A percentile compares a stretch with the other conserved stretches of the same genome.
phyloP scores from a whole-genome alignment of 2,113 vertebrate species.

The Lanius ludovicianus region DNA sequence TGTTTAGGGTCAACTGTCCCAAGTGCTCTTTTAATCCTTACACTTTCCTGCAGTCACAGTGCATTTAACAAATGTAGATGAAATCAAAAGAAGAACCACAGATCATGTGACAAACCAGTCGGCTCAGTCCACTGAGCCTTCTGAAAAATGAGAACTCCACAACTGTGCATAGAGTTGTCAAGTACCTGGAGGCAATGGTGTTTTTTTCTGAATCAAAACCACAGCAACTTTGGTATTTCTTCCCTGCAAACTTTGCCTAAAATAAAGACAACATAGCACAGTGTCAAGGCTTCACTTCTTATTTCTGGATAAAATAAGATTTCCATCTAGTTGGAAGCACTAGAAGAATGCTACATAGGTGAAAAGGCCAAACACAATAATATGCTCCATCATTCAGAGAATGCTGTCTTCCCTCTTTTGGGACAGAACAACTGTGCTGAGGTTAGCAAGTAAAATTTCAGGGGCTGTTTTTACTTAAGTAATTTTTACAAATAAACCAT shows the following conservation, averaged over 20 bases:
- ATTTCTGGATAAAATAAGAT: not conserved
- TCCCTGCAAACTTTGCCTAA: conserved; percentile 94
- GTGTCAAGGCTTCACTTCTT: not conserved
- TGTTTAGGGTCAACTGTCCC: not conserved
- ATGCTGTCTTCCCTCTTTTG: not conserved
- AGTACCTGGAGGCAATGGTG: conserved; percentile 95
- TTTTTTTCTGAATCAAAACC: conserved; percentile 98
- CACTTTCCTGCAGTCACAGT: not conserved
- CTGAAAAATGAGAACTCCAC: not conserved
- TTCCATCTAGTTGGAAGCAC: not conserved
- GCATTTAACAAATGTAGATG: not conserved
- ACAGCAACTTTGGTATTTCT: conserved; percentile 98
- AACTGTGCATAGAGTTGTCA: not conserved
- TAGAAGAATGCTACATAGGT: not conserved
- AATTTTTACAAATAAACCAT: not conserved
- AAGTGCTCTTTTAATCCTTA: not conserved
- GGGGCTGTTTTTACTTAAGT: not conserved
- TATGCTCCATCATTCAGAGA: not conserved
- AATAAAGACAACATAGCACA: not conserved
- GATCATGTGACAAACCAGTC: not conserved
- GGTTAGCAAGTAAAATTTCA: not conserved
- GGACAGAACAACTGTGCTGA: not conserved
- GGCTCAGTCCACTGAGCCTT: not conserved
- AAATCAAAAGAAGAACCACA: not conserved
- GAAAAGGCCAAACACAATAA: not conserved